These are phyloP conservation scores for Ormia ochracea DNA, from an alignment of 2,888 invertebrate species.

Conservation along the genomic window DNA sequence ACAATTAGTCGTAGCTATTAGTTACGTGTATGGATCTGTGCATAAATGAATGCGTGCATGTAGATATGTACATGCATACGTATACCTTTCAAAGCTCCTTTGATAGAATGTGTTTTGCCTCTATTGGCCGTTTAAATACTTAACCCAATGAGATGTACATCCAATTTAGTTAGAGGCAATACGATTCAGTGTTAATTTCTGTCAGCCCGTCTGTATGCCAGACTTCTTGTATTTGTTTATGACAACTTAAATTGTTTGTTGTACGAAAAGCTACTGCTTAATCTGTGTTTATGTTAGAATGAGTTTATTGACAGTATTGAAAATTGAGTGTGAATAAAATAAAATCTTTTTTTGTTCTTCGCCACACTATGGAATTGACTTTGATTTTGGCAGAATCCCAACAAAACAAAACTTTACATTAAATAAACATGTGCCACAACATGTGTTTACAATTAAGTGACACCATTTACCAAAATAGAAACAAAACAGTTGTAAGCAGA, in stretches of 20 bases:
- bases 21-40: too few relatives aligned
- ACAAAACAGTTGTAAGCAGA: conserved; percentile 19
- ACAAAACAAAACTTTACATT: conserved; percentile 35
- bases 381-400: conserved; percentile 50
- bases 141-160: conserved; percentile 35
- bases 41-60: too few relatives aligned
- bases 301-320: conserved; percentile 58
- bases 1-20: too few relatives aligned
- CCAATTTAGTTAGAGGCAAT: conserved; percentile 65
- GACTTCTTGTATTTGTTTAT: conserved; percentile 12
- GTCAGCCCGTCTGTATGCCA: background rate
- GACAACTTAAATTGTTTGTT: conserved; percentile 22
- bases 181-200: conserved; percentile 68
- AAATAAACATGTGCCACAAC: conserved; percentile 64
- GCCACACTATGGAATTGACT: conserved; percentile 36
- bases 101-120: background rate
- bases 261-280: background rate
- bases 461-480: conserved; percentile 46
- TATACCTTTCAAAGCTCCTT: background rate
- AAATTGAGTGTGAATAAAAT: conserved; percentile 75
- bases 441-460: conserved; percentile 68
- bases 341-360: conserved; percentile 62
- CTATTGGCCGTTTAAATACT: background rate
- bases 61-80: too few relatives aligned
- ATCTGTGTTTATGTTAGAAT: conserved; percentile 12